Base-by-base conservation (phyloP, 2,888 invertebrate species). In the Tuberolachnus salignus region DNA sequence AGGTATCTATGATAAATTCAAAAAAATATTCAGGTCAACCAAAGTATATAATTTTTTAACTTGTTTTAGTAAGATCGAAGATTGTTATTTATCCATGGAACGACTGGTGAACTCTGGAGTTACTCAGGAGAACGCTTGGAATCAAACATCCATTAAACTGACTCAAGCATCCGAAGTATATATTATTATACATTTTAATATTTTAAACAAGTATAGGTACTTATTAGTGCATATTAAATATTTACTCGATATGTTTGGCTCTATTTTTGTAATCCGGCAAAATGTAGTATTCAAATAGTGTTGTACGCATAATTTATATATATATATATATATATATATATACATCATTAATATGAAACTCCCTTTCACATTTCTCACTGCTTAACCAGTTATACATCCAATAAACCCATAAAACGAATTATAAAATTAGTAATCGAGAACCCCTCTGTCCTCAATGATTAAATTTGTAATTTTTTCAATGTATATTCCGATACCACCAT, bases 51-150 rank as follows among this genome's bases (percentile, higher is more conserved):
- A 53, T 53, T 34, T 34, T 34, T 6, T 34, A 34, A 34, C 34
- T 34, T 26, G 53, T 61, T 81, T 64, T 19, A 94, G 93, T 81
- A 92, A 93, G 88, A 89, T 93, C 81, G 89, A 89, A 23, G 84
- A 89, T 59, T 92, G 93, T 51, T 90, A 91, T 81, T 88, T 90
- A 1, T 91, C 92, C 83, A 89, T 95, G 83, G 91, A 93, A 82
- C 88, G 88, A 72, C 88, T 91, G 46, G 89, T 92, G 75, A 87
- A 87, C 78, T 87, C 86, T 71, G 94, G 95, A 6, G 83, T 89
- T 83, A 85, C 89, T 0, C 89, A 89, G 46, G 94, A 95, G 84
- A 92, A 93, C 84, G 95, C 96, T 0, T 95, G 95, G 91, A 97
- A 97, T 86, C 88, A 91, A 84, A 91, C 92, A 1, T 94, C 95